Evolutionary conservation across 2,888 invertebrate species (phyloP), one percentile per base, ranked within the genome.

Genomic region (Sipha maydis): DNA sequence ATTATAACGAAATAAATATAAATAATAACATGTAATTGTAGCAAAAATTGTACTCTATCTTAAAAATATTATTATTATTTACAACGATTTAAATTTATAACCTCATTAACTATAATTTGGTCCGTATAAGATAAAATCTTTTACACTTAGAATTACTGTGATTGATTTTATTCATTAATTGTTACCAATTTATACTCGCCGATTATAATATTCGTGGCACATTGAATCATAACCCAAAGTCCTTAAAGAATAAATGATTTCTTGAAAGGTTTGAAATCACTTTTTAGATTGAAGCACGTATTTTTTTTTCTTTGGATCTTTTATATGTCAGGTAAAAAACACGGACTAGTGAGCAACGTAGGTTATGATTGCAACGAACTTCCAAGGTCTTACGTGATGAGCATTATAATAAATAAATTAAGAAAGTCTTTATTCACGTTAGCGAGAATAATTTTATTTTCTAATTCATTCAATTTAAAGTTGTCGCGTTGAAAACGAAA

Each of bases 211-310:
- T 83, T 83, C 54, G 54, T 34, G 7, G 17, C 83, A n/a, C 75
- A 34, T 75, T 34, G 34, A 56, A 75, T 38, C 73, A 83, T 75
- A 83, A 83, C 17, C 28, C n/a, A n/a, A 56, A 75, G 54, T 56
- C 83, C 54, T 83, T 75, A 83, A 56, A 54, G 73, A 83, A 83
- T 83, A 54, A 83, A 83, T 75, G 75, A 75, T 9, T n/a, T 73
- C 19, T 73, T 41, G 69, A 41, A 28, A 69, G 28, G 41, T 69
- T 54, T 71, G 17, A 54, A 34, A 25, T 73, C 28, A 73, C 73
- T 54, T 73, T 83, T 73, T 17, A 54, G 83, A 34, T 69, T 73
- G n/a, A 34, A 54, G 83, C 83, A 83, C 83, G 83, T 83, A 73
- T 48, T 83, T 73, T 34, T 31, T 73, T 83, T 83, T 71, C 48